Base-by-base conservation (phyloP, 2,113 vertebrate species). In the Strix aluco region DNA sequence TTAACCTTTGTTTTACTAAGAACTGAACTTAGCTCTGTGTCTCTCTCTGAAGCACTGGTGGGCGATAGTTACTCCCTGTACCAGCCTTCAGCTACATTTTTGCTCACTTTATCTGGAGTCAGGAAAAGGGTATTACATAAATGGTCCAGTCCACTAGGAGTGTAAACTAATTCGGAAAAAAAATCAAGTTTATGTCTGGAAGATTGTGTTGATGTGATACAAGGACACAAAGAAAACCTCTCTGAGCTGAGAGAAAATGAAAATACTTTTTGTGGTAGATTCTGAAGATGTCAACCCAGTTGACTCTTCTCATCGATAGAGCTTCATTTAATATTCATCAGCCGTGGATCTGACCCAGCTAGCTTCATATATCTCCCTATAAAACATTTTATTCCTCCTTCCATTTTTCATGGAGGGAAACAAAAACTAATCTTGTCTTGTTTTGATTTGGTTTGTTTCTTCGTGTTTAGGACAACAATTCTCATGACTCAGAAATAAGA, bases 401-500 rank as follows among this genome's bases (percentile, higher is more conserved):
- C n/a, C 14, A 9, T 71, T 88, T 82, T 30, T 58, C 59, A 9
- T 15, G 27, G 19, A 73, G 40, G 15, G 61, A 61, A 69, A 20
- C 52, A 52, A 13, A 62, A 46, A 3, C 20, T 82, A 13, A n/a
- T 54, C 63, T 75, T 71, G 10, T 63, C 29, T 34, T 26, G 15
- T 8, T 80, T 61, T 71, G 15, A 42, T 78, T 62, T 30, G 49
- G 12, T 94, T 36, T 46, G 49, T 79, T 73, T 91, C 94, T 38
- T 94, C 26, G 1, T 40, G 5, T 70, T 90, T 92, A 99, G 99
- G 99, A 99, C 89, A 96, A 99, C 94, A 97, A 96, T 19, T 99
- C 99, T 40, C 94, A 98, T 1, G 99, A 99, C 69, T 96, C 98
- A 3, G 97, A 99, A 91, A 99, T 99, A 81, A 98, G 98, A 93